Evolutionary conservation across 2,888 invertebrate species (phyloP).

Genomic region (Drosophila siamana): DNA sequence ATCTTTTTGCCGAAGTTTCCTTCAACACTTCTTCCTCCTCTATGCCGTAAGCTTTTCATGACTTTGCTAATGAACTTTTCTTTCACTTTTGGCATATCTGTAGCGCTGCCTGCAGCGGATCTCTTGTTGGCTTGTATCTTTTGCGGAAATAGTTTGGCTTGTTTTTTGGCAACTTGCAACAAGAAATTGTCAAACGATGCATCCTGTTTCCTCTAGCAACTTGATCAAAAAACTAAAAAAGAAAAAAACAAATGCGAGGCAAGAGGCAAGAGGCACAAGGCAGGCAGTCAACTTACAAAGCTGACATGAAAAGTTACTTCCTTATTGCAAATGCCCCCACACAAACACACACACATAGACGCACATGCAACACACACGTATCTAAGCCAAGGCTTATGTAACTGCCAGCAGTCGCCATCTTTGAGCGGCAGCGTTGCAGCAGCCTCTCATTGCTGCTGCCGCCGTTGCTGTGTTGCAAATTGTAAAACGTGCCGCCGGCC

Average conservation of each 20-base stretch:
- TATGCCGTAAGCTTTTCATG: neutral
- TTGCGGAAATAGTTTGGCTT: conserved; percentile 54
- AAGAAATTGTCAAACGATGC: conserved; percentile 65
- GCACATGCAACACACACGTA: conserved; percentile 28
- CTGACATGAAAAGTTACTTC: conserved; percentile 77
- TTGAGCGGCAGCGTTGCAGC: conserved; percentile 50
- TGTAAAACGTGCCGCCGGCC: conserved; percentile 69
- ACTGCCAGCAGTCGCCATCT: conserved; percentile 69
- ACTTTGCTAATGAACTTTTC: conserved; percentile 4
- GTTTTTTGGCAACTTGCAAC: conserved; percentile 40
- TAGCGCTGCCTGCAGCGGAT: neutral
- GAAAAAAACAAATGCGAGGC: neutral
- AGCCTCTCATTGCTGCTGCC: conserved; percentile 31
- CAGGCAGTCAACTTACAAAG: conserved; percentile 52
- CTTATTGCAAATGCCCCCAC: conserved; percentile 71
- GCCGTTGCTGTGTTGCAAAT: conserved; percentile 60
- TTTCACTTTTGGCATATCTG: conserved; percentile 11
- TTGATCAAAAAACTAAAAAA: conserved; percentile 47
- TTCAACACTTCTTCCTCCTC: too few relatives aligned
- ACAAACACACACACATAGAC: conserved; percentile 22
- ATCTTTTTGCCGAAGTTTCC: neutral
- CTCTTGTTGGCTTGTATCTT: conserved; percentile 17
- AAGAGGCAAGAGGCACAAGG: neutral
- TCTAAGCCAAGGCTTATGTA: conserved; percentile 79
- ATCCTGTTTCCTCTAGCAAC: conserved; percentile 70